Evolutionary conservation across 2,888 invertebrate species (phyloP), one percentile per base, ranked within the genome.

Genomic region (Apotomis betuletana): DNA sequence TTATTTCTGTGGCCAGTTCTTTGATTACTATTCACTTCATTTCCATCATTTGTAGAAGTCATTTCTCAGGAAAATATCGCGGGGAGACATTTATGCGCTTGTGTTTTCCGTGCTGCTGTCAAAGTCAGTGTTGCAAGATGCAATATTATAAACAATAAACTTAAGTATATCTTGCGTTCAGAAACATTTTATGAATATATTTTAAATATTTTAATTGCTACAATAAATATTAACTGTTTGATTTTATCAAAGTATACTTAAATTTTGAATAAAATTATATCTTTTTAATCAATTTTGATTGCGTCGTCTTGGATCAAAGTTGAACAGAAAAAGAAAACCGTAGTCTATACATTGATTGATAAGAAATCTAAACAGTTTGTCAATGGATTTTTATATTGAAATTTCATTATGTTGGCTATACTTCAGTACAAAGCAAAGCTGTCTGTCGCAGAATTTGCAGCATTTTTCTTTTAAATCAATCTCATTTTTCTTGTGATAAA

Each of bases 21-120:
- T 88, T 86, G 87, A 88, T 87, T 87, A 93, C 86, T 92, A 90
- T 92, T 93, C 89, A 93, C 91, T 84, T 93, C 91, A 91, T 91
- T 92, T 87, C 89, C 92, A 89, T 93, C 92, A 92, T 92, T 92
- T 92, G 91, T 91, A 89, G 93, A 93, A 93, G 92, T 93, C 93
- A 94, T 94, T 93, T 93, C 93, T 93, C 90, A 93, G 81, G 89
- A 92, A 93, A 93, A 92, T 91, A 92, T 91, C 88, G 90, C 90
- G 91, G 92, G 89, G 91, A 91, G 93, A 93, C 94, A 93, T 93
- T 91, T 92, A 92, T 89, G 89, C 90, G 93, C 93, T 93, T 92
- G 93, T 93, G 92, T 94, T 93, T 93, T 92, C 91, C 84, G 89
- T 87, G 87, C 86, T 88, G 87, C 91, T 94, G 93, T 93, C 93